Evolutionary conservation across 2,888 invertebrate species (phyloP).

Genomic region (Mesochorus sp.): DNA sequence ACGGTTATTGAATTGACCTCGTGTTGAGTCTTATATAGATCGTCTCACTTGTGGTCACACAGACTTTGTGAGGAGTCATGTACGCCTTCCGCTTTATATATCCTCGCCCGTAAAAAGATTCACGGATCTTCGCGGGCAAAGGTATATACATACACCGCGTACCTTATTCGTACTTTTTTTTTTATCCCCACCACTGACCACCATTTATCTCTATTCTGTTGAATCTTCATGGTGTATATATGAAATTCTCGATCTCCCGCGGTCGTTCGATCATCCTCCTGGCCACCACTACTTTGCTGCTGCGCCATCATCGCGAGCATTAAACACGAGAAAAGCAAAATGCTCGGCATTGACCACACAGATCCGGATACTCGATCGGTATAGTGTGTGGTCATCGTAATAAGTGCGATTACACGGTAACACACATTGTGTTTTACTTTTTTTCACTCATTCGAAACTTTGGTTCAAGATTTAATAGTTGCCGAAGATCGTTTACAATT

Average conservation of each 20-base stretch:
- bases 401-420: slow-evolving; percentile 3
- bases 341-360: slow-evolving; percentile 55
- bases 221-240: slow-evolving; percentile 30
- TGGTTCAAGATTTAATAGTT: slow-evolving; percentile 11
- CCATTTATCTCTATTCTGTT: slow-evolving; percentile 18
- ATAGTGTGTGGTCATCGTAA: slow-evolving; percentile 16
- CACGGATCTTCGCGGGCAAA: slow-evolving; percentile 71
- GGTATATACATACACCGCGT: slow-evolving; percentile 63
- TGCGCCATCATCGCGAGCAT: slow-evolving; percentile 17
- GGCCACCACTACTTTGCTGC: slow-evolving; percentile 10
- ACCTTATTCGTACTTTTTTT: slow-evolving; percentile 43
- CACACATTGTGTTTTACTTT: not conserved
- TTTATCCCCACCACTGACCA: slow-evolving; percentile 1
- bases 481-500: slow-evolving; percentile 11
- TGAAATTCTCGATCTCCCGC: slow-evolving; percentile 34
- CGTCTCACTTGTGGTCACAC: slow-evolving; percentile 65
- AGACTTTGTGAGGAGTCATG: slow-evolving; percentile 68
- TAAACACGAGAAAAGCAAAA: slow-evolving; percentile 24
- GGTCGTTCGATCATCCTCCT: slow-evolving; percentile 42
- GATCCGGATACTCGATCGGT: slow-evolving; percentile 40
- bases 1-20: not conserved
- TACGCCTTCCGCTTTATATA: slow-evolving; percentile 74
- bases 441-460: not conserved
- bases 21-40: slow-evolving; percentile 29
- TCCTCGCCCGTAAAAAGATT: slow-evolving; percentile 70